Evolutionary conservation across 2,797 vertebrate species (phyloP).

Genomic region (Sylvia borin): DNA sequence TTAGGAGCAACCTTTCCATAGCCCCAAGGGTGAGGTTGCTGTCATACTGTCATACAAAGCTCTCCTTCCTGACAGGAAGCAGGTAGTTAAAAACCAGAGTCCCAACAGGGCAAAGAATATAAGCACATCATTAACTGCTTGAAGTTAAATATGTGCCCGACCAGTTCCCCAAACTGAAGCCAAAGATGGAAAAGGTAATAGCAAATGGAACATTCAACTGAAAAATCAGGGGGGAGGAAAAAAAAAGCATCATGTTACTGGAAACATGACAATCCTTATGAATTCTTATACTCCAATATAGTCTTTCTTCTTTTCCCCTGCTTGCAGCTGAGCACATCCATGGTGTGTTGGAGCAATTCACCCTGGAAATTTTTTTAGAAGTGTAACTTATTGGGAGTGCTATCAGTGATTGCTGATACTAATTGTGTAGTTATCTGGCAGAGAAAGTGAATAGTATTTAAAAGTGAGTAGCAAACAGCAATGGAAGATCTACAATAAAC

Average conservation of each 20-base stretch:
- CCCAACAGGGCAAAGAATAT: neutral
- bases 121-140: neutral
- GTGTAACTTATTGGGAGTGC: neutral
- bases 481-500: neutral
- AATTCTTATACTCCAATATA: neutral
- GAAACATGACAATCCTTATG: neutral
- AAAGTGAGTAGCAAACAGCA: neutral
- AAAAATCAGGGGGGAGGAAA: neutral
- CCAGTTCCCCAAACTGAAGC: neutral
- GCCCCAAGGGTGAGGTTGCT: neutral
- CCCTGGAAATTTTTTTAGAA: neutral
- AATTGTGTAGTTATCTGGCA: neutral
- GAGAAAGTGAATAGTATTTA: neutral
- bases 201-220: neutral
- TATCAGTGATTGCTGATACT: neutral
- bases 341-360: neutral
- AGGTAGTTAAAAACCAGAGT: neutral
- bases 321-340: neutral
- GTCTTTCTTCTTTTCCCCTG: neutral
- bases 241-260: neutral
- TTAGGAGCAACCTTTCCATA: neutral
- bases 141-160: neutral
- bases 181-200: neutral
- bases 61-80: neutral
- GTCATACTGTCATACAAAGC: neutral